Base-by-base conservation (phyloP, 2,113 vertebrate species). In the Malurus cyaneus region DNA sequence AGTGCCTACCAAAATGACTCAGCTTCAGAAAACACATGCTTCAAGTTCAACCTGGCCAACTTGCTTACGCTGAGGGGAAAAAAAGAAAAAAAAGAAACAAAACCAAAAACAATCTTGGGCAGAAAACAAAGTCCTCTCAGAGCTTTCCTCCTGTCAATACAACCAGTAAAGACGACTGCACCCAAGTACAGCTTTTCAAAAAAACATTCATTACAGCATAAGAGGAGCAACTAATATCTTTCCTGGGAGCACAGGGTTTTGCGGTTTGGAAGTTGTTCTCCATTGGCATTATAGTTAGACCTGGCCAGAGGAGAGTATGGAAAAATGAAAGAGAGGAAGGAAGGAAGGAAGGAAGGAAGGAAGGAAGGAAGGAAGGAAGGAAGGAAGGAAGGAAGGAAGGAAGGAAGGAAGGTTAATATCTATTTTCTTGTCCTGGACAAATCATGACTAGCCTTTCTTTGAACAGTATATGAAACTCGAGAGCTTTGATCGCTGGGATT, bases 401-500 rank as follows among this genome's bases (percentile, higher is more conserved):
- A 56, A 56, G n/a, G 19, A 14, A 10, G 39, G 70, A 24, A 61
- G 41, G 32, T 34, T 65, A 56, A 36, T 34, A 79, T 52, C 49
- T 82, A 19, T 79, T 79, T 94, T 76, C 44, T 84, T 53, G 39
- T 32, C 5, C 12, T 36, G 53, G 61, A 79, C 95, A 91, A 94
- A 93, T 85, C 92, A 85, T 21, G 50, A 71, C 46, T 52, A 62
- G 61, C 23, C 31, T 53, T 73, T 79, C 77, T 88, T 89, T 94
- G 80, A 89, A 80, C 65, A 36, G 77, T 20, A 18, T 92, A 86
- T 87, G 91, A 87, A 94, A 92, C 80, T 82, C 62, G 93, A 91
- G 87, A 89, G 84, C 93, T 96, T 92, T 91, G 94, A 94, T 94
- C 78, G 23, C 39, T 80, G 74, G 59, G 89, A 87, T 84, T 89